Conservation (phyloP, 2,888 invertebrate species). For the Gortyna flavago region DNA sequence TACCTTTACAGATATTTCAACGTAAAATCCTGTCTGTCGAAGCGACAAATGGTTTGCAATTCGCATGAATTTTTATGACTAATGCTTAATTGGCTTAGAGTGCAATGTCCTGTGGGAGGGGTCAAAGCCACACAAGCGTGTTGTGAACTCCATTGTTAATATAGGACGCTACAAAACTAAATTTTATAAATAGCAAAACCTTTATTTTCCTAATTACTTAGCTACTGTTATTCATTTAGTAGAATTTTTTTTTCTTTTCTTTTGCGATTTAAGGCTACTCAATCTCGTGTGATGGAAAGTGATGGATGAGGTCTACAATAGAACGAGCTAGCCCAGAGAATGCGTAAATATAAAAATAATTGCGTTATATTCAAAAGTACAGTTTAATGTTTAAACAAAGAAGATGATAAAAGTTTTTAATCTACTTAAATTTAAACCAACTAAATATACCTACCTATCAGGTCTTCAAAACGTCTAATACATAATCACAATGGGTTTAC, state of each 20-base stretch:
- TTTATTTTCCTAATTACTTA: background rate
- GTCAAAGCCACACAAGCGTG: slow-evolving; percentile 20
- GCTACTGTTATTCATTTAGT: no score
- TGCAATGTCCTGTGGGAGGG: slow-evolving; percentile 37
- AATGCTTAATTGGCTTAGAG: slow-evolving; percentile 22
- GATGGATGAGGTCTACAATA: background rate
- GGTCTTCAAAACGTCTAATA: background rate
- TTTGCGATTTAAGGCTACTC: background rate
- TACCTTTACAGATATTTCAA: background rate
- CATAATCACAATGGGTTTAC: background rate
- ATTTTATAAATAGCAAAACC: background rate
- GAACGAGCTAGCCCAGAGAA: background rate
- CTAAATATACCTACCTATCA: slow-evolving; percentile 1
- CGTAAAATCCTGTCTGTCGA: background rate
- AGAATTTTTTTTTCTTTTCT: background rate
- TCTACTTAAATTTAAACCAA: background rate
- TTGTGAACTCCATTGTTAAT: slow-evolving; percentile 1
- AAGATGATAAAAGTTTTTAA: background rate
- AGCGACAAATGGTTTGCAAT: background rate
- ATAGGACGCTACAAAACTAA: background rate
- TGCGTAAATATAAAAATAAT: no score
- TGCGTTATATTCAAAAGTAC: background rate
- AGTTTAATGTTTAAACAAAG: background rate
- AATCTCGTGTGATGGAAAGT: no score
- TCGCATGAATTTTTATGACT: slow-evolving; percentile 21